phyloP scores from a whole-genome alignment of 1,140 invertebrate species.

The Helicoverpa armigera region DNA sequence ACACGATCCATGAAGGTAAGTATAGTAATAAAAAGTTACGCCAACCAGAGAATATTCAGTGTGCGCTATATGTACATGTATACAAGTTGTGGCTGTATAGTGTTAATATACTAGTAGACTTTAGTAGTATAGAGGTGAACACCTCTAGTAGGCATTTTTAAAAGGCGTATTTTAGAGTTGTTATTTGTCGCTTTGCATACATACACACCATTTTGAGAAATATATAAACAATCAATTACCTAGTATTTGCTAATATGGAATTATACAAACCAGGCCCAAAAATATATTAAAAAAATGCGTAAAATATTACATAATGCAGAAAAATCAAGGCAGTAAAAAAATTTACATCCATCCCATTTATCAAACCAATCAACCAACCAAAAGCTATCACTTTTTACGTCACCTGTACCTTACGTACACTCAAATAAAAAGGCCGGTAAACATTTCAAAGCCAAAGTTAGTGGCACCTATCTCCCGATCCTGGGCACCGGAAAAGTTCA shows the following conservation, averaged over 20 bases:
- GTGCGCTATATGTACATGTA: not conserved
- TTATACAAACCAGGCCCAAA: no score
- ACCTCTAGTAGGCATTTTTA: no score
- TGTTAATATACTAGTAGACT: not conserved
- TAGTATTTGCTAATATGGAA: no score
- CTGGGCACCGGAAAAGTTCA: conserved; percentile 50
- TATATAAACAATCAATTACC: no score
- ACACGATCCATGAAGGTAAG: conserved; percentile 48
- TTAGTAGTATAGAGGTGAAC: not conserved
- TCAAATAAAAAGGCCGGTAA: conserved; percentile 29
- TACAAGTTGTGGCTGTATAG: not conserved
- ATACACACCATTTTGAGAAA: no score
- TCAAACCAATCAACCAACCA: not conserved
- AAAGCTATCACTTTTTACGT: not conserved
- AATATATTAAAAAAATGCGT: no score
- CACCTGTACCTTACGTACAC: not conserved
- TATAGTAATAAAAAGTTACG: conserved; percentile 51
- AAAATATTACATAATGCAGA: no score
- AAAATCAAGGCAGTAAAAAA: no score
- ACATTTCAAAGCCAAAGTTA: conserved; percentile 47
- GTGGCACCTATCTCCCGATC: conserved; percentile 46
- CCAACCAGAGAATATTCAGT: conserved; percentile 21
- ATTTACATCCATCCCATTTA: no score
- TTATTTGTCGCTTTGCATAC: no score
- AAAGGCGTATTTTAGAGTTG: no score